phyloP scores from a whole-genome alignment of 92 coral and sea anemone genomes.

The Scolanthus callimorphus region DNA sequence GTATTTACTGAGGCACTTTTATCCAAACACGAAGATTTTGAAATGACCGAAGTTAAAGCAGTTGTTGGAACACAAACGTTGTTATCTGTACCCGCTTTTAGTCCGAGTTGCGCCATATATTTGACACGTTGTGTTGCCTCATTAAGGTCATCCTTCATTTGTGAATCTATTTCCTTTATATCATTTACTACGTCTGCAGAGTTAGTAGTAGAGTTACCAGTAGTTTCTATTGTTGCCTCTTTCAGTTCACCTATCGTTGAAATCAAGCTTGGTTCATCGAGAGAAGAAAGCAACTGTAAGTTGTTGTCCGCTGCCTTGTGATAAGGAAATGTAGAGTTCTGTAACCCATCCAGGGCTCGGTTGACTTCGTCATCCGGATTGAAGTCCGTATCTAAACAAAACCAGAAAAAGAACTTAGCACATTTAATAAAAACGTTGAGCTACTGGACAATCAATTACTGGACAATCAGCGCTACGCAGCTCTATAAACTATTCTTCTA shows the following conservation, averaged over 20 bases:
- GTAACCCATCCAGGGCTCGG: slow-evolving; percentile 31
- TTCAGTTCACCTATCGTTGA: slow-evolving; percentile 4
- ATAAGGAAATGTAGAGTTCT: slow-evolving; percentile 11
- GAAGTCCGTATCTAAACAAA: slow-evolving; percentile 54
- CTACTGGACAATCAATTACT: too few species aligned
- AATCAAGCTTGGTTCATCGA: slow-evolving; percentile 28
- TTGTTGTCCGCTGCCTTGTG: slow-evolving; percentile 24
- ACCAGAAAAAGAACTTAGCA: too few species aligned
- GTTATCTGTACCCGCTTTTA: not conserved
- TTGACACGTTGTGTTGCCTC: not conserved
- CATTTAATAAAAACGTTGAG: too few species aligned
- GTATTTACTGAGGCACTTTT: slow-evolving; percentile 2
- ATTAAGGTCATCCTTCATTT: not conserved
- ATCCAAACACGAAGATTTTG: not conserved
- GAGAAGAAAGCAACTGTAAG: slow-evolving; percentile 25
- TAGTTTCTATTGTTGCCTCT: not conserved
- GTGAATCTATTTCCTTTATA: not conserved
- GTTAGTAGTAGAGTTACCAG: too few species aligned
- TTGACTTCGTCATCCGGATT: slow-evolving; percentile 33
- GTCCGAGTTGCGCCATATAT: not conserved
- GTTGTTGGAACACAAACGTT: too few species aligned
- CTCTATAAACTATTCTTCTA: too few species aligned
- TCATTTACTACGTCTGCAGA: not conserved
- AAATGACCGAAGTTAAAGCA: not conserved
- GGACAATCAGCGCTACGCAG: too few species aligned